Evolutionary conservation across 2,797 vertebrate genomes (phyloP).

Genomic region (Pseudochromis fuscus): DNA sequence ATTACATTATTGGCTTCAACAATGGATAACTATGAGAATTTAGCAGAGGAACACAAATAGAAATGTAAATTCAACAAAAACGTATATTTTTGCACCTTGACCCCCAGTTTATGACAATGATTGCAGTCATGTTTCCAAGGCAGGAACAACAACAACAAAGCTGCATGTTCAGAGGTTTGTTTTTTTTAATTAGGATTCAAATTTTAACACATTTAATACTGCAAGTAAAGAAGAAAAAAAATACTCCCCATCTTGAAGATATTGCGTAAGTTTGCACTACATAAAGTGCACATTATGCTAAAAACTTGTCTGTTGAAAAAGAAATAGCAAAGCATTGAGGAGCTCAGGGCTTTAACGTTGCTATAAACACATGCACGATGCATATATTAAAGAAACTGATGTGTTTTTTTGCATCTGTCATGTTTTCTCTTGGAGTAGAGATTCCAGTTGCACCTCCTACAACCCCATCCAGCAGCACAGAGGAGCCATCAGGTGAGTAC

Average conservation of each 20-base stretch:
- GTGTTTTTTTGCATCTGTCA: slow-evolving; percentile 54
- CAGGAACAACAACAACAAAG: not conserved
- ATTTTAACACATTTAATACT: not conserved
- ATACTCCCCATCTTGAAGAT: too few relatives aligned
- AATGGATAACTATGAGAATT: too few relatives aligned
- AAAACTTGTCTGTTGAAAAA: slow-evolving; percentile 49
- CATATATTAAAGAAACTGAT: slow-evolving; percentile 33
- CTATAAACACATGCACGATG: not conserved
- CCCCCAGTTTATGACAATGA: not conserved
- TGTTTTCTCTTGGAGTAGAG: slow-evolving; percentile 84
- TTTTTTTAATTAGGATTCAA: not conserved
- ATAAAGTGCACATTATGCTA: not conserved
- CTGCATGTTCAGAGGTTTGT: not conserved
- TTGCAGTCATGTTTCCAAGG: not conserved
- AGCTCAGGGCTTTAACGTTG: not conserved
- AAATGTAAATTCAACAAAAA: not conserved
- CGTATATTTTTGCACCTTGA: not conserved
- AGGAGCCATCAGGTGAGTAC: slow-evolving; percentile 92
- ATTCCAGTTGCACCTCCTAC: slow-evolving; percentile 93
- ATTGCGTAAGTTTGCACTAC: not conserved
- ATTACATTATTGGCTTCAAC: too few relatives aligned
- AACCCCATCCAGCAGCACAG: slow-evolving; percentile 90
- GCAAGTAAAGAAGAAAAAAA: not conserved
- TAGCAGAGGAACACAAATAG: too few relatives aligned
- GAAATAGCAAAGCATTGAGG: not conserved